These are phyloP conservation scores for Emberiza fucata DNA, from an alignment of 2,113 vertebrate genomes.

Conservation along the genomic window DNA sequence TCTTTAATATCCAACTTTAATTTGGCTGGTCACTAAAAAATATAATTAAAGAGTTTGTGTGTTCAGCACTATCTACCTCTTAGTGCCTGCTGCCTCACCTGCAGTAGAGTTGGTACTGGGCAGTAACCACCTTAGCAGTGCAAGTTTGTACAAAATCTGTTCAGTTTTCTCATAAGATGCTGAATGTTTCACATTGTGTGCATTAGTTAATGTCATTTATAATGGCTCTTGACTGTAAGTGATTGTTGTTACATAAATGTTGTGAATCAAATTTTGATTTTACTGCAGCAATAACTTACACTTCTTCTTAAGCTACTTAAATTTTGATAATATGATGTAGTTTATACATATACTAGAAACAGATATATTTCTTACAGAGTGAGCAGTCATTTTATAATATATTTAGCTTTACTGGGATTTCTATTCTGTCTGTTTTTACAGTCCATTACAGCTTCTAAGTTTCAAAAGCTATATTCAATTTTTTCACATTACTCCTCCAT, in stretches of 20 bases:
- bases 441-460: not conserved
- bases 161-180: not conserved
- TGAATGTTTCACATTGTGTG: not conserved
- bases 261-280: constrained; percentile 41
- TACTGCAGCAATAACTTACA: not conserved
- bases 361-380: not conserved
- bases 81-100: not conserved
- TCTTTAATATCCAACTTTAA: not conserved
- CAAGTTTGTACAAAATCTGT: not conserved
- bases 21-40: not conserved
- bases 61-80: not conserved
- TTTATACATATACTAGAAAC: not conserved
- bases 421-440: not conserved
- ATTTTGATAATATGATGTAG: constrained; percentile 20
- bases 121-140: not conserved
- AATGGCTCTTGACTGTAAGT: constrained; percentile 26
- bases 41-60: not conserved
- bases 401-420: not conserved
- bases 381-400: not conserved
- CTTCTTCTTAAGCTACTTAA: constrained; percentile 10
- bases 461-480: not conserved
- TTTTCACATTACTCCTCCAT: not conserved
- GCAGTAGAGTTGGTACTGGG: not conserved
- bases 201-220: constrained; percentile 3
- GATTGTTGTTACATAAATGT: constrained; percentile 17